A percentile compares a stretch with the other conserved stretches of the same genome.
phyloP scores from a whole-genome alignment of 2,888 invertebrate genomes.

The Pimpla rufipes region DNA sequence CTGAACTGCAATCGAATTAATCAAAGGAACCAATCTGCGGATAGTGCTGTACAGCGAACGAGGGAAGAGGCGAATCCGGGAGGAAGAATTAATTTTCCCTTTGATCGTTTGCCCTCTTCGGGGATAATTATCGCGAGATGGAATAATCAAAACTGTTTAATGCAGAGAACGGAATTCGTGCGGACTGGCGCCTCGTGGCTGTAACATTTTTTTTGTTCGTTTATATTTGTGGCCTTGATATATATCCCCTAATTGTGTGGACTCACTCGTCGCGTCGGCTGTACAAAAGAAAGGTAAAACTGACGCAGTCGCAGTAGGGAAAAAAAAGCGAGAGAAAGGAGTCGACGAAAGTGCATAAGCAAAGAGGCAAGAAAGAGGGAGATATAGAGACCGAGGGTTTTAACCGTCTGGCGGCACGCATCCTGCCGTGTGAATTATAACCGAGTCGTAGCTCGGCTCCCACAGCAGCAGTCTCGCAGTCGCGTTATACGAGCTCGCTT shows the following conservation, averaged over 20 bases:
- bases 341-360: conserved; percentile 20
- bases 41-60: conserved; percentile 28
- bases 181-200: not conserved
- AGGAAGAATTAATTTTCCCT: conserved; percentile 42
- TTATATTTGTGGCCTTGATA: conserved; percentile 11
- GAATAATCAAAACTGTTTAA: conserved; percentile 31
- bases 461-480: conserved; percentile 34
- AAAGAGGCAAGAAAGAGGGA: conserved; percentile 41
- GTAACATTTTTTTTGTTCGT: not conserved
- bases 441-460: conserved; percentile 50
- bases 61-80: conserved; percentile 26
- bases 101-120: conserved; percentile 45
- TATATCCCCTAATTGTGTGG: conserved; percentile 13
- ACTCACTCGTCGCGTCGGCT: conserved; percentile 20
- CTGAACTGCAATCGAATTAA: conserved; percentile 39
- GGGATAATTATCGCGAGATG: conserved; percentile 45
- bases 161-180: not conserved
- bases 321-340: conserved; percentile 27
- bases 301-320: conserved; percentile 18
- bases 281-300: conserved; percentile 28
- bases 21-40: conserved; percentile 48
- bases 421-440: conserved; percentile 69
- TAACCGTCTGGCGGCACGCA: conserved; percentile 68
- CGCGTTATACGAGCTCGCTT: conserved; percentile 65
- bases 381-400: conserved; percentile 55